Evolutionary conservation across 2,113 vertebrate species (phyloP), one percentile per base, ranked within the genome.

Genomic region (Chaetodon auriga): DNA sequence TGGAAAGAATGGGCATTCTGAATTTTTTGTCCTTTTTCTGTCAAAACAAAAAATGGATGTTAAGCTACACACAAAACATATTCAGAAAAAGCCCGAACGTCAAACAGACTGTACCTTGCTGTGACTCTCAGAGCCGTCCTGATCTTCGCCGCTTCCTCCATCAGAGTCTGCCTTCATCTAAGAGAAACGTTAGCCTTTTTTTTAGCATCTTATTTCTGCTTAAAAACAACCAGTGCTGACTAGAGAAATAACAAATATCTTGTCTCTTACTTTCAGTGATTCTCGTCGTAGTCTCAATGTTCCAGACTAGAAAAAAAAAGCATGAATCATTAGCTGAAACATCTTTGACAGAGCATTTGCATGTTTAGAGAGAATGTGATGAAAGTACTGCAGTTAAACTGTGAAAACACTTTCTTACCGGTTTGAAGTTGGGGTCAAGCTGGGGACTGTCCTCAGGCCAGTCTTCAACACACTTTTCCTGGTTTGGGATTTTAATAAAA

Each of bases 391-490:
- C n/a, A 30, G 25, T 6, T 2, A 0, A 53, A 16, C 3, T 30
- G 66, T 77, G 16, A 23, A 6, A 58, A 43, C 21, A 1, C 36
- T 30, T 70, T 38, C 90, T 91, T 85, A 96, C 95, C 36, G 95
- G 94, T 91, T 90, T 95, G 79, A 93, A 95, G n/a, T 92, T 68
- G 2, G 94, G 89, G 46, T 74, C 4, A 0, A 92, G 53, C 61
- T 95, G 60, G 5, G 95, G 95, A 64, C 95, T 95, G 90, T 95
- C 88, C 45, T 95, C 95, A 7, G 95, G 95, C 95, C 95, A 96
- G 86, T 96, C 94, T 43, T 96, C 95, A 4, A 96, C 93, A 92
- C 95, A 95, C 13, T 6, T 87, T 74, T 95, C 95, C 95, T 96
- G 83, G 53, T 75, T 76, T 13, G 43, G 23, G 16, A 46, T 64